Base-by-base conservation (phyloP, 2,797 vertebrate species). In the Sebastes trivittatus region DNA sequence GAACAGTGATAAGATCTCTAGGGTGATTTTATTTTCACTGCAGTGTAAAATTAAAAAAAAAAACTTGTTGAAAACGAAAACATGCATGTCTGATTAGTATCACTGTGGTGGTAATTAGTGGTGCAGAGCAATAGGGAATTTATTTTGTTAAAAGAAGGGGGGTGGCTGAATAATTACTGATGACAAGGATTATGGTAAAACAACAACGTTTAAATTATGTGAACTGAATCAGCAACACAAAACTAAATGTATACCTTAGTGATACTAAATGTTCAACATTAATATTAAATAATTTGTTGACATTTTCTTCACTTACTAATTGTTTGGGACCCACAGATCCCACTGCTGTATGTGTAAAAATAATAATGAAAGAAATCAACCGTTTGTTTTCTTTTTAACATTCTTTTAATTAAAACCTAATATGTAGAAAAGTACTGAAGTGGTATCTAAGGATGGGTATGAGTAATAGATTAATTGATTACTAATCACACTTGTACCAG, bases 31-130 rank as follows among this genome's bases (percentile, higher is more conserved):
- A 63, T 75, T 86, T 70, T 23, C 67, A 81, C 5, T 60, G n/a
- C 22, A 46, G 16, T 49, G 25, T 61, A 20, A 30, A 69, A 74
- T 36, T 23, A 29, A 62, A 77, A 63, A 67, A 42, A 73, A 73
- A 42, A 64, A 68, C 46, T 61, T 70, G 13, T 52, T 81, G 20
- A 59, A 54, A 75, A 59, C 70, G 13, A 63, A 73, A 71, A 71
- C n/a, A 23, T 11, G 61, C 13, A 63, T n/a, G n/a, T 46, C 23
- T 75, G 59, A 81, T 81, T 74, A 81, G 11, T 52, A 66, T 83
- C 36, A 71, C 13, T 36, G 55, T 68, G 30, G 29, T 61, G 30
- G 34, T 49, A 71, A 78, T 82, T 78, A 78, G 61, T 36, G 56
- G 20, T 58, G 56, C 22, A 55, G 25, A 62, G 29, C n/a, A 23